A percentile compares a stretch with the other conserved stretches of the same genome.
phyloP scores from a whole-genome alignment of 2,888 invertebrate genomes.

The Ormyrus thymus region DNA sequence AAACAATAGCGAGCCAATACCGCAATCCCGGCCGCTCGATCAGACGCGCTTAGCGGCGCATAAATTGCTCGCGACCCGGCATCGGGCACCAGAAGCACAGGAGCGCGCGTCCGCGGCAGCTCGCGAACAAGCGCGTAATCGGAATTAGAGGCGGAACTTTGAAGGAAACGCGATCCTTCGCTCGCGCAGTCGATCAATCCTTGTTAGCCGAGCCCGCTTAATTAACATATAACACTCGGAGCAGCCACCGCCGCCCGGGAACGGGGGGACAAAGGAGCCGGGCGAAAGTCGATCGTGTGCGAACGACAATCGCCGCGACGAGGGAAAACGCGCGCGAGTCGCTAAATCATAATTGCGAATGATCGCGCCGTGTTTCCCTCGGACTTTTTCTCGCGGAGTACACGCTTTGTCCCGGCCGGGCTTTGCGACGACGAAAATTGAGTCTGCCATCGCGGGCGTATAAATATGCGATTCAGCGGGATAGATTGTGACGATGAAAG shows the following conservation, averaged over 20 bases:
- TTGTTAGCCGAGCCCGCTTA: constrained; percentile 29
- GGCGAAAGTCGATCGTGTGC: constrained; percentile 39
- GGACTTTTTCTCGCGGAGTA: too few species aligned
- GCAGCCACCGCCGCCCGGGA: constrained; percentile 3
- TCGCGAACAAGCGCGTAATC: background rate
- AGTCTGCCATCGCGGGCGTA: too few species aligned
- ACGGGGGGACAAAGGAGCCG: constrained; percentile 33
- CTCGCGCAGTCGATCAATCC: constrained; percentile 23
- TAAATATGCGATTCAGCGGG: too few species aligned
- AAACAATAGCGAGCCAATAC: too few species aligned
- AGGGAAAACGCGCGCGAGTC: background rate
- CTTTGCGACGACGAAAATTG: too few species aligned
- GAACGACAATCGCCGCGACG: constrained; percentile 31
- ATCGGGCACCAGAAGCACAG: background rate
- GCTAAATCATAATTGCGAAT: constrained; percentile 24
- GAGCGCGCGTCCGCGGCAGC: background rate
- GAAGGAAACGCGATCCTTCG: too few species aligned
- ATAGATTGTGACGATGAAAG: too few species aligned
- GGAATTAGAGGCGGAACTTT: too few species aligned
- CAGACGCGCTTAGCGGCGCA: too few species aligned
- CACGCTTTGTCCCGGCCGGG: too few species aligned
- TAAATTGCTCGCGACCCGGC: too few species aligned
- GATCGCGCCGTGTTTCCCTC: background rate
- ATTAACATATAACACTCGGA: constrained; percentile 53
- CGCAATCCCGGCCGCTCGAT: too few species aligned